phyloP scores from a whole-genome alignment of 2,888 invertebrate species.

The Drosophila atripex region DNA sequence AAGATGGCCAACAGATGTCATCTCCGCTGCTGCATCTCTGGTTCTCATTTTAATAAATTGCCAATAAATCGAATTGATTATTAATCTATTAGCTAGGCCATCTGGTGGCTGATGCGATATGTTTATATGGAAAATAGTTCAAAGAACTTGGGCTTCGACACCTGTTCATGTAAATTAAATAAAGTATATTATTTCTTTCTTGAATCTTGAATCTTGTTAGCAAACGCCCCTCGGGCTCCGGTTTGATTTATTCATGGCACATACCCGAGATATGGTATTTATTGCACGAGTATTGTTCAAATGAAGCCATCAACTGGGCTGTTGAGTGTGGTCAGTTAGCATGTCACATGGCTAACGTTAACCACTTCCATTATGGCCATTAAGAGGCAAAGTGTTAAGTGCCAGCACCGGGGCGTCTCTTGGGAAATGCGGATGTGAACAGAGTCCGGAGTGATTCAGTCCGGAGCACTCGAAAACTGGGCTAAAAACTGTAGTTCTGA shows the following conservation, averaged over 20 bases:
- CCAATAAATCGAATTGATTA: slow-evolving; percentile 21
- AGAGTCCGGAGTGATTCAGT: too few relatives aligned
- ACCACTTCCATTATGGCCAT: not conserved
- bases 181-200: not conserved
- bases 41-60: slow-evolving; percentile 29
- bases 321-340: slow-evolving; percentile 41
- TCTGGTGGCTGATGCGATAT: not conserved
- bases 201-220: not conserved
- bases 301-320: slow-evolving; percentile 21
- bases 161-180: slow-evolving; percentile 14
- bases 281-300: not conserved
- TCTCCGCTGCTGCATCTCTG: slow-evolving; percentile 15
- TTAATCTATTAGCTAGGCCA: slow-evolving; percentile 29
- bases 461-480: not conserved
- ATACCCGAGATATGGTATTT: not conserved
- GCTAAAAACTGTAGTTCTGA: too few relatives aligned
- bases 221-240: slow-evolving; percentile 1
- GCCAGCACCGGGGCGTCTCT: not conserved
- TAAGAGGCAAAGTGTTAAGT: slow-evolving; percentile 12
- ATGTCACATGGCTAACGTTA: slow-evolving; percentile 27
- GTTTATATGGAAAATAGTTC: too few relatives aligned
- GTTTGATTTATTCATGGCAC: slow-evolving; percentile 20
- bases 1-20: not conserved
- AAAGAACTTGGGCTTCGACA: not conserved
- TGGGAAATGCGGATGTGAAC: slow-evolving; percentile 22